phyloP scores from a whole-genome alignment of 2,113 vertebrate species.

The Tetraodon nigroviridis region DNA sequence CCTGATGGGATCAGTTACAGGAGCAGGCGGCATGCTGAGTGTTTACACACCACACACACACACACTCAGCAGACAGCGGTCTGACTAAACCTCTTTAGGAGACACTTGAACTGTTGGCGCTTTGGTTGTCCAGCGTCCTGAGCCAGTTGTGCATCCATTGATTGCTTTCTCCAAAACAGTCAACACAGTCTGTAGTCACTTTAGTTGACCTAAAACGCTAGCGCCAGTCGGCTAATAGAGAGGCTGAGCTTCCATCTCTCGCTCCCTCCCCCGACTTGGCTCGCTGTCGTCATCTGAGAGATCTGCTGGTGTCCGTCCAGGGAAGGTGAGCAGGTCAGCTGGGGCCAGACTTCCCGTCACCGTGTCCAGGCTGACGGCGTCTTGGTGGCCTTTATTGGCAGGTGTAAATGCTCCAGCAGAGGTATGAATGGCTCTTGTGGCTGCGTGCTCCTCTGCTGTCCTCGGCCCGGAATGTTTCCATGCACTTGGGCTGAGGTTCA shows the following conservation, averaged over 20 bases:
- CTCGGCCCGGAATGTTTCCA: background rate
- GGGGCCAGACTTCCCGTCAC: background rate
- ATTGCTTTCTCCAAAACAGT: too few species aligned
- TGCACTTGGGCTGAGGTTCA: background rate
- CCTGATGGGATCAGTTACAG: slow-evolving; percentile 54
- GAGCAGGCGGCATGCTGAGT: slow-evolving; percentile 31
- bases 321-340: slow-evolving; percentile 9
- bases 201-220: too few species aligned
- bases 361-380: slow-evolving; percentile 6
- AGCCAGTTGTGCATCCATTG: too few species aligned
- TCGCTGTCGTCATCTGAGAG: slow-evolving; percentile 14
- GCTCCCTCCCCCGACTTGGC: background rate
- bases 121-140: background rate
- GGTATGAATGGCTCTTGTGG: background rate
- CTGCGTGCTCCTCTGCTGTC: too few species aligned
- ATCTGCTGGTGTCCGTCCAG: slow-evolving; percentile 11
- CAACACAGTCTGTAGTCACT: too few species aligned
- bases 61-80: slow-evolving; percentile 8
- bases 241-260: too few species aligned
- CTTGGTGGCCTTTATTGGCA: slow-evolving; percentile 10
- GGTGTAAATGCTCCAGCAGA: slow-evolving; percentile 1
- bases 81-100: slow-evolving; percentile 30
- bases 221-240: too few species aligned
- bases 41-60: slow-evolving; percentile 29
- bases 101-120: slow-evolving; percentile 8